These are phyloP conservation scores for Spilogale gracilis DNA, from an alignment of 2,113 vertebrate species.

Conservation along the genomic window DNA sequence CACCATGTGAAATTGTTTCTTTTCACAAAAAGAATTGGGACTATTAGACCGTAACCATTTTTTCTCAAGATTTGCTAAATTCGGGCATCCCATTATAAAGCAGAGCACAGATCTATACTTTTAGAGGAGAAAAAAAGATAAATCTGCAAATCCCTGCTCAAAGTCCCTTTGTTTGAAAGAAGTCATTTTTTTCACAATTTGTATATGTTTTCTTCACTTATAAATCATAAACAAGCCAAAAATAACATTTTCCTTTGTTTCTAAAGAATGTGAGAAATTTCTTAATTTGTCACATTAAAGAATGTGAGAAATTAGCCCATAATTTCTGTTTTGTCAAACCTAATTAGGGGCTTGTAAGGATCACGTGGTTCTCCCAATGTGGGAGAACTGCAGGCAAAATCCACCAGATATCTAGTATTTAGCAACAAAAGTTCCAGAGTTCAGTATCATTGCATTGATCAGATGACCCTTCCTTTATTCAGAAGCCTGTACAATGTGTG, in stretches of 20 bases:
- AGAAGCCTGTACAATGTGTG: neutral
- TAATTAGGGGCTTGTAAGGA: neutral
- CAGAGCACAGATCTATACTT: neutral
- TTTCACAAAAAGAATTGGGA: conserved; percentile 45
- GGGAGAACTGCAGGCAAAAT: neutral
- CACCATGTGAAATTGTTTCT: conserved; percentile 8
- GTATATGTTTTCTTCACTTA: neutral
- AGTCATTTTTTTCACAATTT: neutral
- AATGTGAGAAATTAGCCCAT: neutral
- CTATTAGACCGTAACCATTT: neutral
- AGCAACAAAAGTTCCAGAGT: neutral
- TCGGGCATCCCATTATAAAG: conserved; percentile 29
- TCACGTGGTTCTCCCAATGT: neutral
- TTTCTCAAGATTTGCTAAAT: conserved; percentile 32
- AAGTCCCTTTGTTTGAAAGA: neutral
- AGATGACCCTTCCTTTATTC: neutral
- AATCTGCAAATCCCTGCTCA: neutral
- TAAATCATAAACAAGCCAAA: neutral
- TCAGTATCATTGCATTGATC: neutral
- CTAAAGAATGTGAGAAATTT: neutral
- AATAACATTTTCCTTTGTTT: neutral
- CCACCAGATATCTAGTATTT: neutral
- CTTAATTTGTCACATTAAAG: neutral
- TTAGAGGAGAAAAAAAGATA: neutral
- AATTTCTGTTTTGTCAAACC: neutral